Base-by-base conservation (phyloP, 2,797 vertebrate species). In the Morelia viridis region DNA sequence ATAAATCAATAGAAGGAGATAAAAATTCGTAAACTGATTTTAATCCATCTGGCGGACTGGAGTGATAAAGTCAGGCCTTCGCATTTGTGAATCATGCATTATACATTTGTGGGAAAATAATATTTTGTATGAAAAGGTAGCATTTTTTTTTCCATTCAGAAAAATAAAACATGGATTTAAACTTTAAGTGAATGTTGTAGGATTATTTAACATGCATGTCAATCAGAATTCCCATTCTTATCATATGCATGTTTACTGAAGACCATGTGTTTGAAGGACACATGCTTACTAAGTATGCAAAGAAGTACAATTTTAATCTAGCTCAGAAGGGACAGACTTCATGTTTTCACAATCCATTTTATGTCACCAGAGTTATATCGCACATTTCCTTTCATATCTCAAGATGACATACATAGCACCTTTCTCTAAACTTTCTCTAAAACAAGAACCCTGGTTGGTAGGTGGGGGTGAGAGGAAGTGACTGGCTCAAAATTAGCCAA, bases 21-120 rank as follows among this genome's bases (percentile, higher is more conserved):
- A 93, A 92, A 90, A 26, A 87, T 53, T 15, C 94, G 88, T 94
- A 94, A 94, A 96, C 31, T 85, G 93, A 95, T 90, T 26, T 24
- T 93, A 92, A 90, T 94, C 86, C 89, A 93, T 26, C 93, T 83
- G 80, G 91, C 80, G 94, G 60, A 91, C 93, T 92, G 91, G 26
- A 64, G 57, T 87, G 94, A 96, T 96, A 94, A 95, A 17, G 94
- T 94, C 94, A 94, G 95, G 80, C 85, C 90, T 64, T 80, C 94
- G 93, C 90, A 94, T 95, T 93, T 95, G 6, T 89, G 93, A 89
- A 90, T 31, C 88, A 94, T 93, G n/a, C 56, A 89, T 2, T 94
- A 83, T 22, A 22, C 28, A 26, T 8, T 11, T 92, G 80, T 50
- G 12, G 1, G 3, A 10, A 87, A 31, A 83, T 86, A 88, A 62